Conservation (phyloP, 2,113 vertebrate genomes). For the Microcebus tavaratra region DNA sequence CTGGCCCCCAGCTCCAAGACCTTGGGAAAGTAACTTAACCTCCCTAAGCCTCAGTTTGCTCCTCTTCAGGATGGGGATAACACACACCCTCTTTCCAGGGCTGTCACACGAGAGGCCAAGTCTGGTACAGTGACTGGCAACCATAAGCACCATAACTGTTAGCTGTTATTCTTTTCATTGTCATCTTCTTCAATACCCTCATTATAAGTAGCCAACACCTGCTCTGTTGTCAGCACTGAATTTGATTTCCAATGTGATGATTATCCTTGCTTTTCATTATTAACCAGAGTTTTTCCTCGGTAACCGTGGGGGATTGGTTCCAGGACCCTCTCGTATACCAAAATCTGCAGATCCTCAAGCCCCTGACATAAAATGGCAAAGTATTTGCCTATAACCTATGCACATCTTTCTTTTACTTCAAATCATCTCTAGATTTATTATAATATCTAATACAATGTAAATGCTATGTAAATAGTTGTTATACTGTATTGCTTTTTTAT, state of each 20-base stretch:
- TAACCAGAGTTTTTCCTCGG: background rate
- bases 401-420: background rate
- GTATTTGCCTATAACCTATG: background rate
- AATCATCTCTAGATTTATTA: background rate
- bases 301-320: background rate
- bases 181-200: background rate
- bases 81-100: background rate
- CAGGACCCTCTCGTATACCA: background rate
- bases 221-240: background rate
- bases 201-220: background rate
- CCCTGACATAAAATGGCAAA: background rate
- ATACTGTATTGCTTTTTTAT: background rate
- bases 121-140: background rate
- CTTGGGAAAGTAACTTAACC: background rate
- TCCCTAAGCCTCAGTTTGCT: background rate
- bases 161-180: background rate
- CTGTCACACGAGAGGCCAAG: background rate
- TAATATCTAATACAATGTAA: background rate
- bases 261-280: conserved; percentile 40
- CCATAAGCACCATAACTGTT: background rate
- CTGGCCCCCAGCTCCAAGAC: background rate
- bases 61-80: background rate
- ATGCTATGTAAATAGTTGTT: background rate
- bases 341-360: background rate
- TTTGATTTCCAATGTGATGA: background rate